Conservation (phyloP, 1,140 invertebrate genomes). For the Zaprionus tsacasi region DNA sequence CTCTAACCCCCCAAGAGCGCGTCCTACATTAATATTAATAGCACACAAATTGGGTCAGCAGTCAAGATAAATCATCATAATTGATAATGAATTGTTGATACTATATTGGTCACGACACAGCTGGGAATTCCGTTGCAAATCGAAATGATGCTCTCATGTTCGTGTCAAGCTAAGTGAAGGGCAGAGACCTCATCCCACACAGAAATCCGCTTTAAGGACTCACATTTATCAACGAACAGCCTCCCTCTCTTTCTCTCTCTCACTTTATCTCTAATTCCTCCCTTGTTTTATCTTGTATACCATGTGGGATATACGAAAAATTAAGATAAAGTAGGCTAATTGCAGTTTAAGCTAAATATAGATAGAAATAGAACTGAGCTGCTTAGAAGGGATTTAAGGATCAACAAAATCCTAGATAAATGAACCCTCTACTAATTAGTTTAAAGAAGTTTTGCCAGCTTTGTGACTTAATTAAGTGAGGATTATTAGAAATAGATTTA, state of each 20-base stretch:
- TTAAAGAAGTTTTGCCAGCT: background rate
- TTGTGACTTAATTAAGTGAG: background rate
- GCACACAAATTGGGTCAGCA: slow-evolving; percentile 77
- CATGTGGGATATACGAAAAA: background rate
- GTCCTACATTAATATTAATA: slow-evolving; percentile 77
- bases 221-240: slow-evolving; percentile 29
- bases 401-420: too few species aligned
- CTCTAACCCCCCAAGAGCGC: background rate
- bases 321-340: background rate
- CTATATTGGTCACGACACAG: slow-evolving; percentile 43
- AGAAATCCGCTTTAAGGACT: slow-evolving; percentile 22
- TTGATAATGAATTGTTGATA: slow-evolving; percentile 80
- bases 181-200: background rate
- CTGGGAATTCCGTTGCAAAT: slow-evolving; percentile 27
- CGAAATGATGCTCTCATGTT: background rate
- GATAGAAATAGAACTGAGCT: background rate
- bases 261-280: too few species aligned
- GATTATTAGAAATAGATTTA: background rate
- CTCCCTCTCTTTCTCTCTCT: background rate
- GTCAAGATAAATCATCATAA: slow-evolving; percentile 81
- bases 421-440: background rate
- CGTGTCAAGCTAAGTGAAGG: slow-evolving; percentile 1
- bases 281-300: background rate
- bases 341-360: background rate
- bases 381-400: too few species aligned